phyloP scores from a whole-genome alignment of 2,888 invertebrate species.

The Gasteruption jaculator region DNA sequence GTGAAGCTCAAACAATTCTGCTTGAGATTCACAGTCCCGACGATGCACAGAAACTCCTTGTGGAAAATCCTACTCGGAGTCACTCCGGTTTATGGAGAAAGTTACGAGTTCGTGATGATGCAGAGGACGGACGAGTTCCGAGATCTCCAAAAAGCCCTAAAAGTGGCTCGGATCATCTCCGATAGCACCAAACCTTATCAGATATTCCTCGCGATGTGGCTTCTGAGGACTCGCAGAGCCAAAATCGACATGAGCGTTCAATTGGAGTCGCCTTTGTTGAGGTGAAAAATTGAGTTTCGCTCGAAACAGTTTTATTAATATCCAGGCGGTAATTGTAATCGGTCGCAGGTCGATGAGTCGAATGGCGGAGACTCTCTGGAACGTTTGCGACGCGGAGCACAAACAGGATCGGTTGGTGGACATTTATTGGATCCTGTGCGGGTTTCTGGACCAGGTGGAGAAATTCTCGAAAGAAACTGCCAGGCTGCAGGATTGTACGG shows the following conservation, averaged over 20 bases:
- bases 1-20: conserved; percentile 81
- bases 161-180: conserved; percentile 64
- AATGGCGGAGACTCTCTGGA: conserved; percentile 63
- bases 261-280: conserved; percentile 41
- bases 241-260: conserved; percentile 48
- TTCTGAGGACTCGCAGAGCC: conserved; percentile 69
- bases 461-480: conserved; percentile 64
- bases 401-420: conserved; percentile 56
- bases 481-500: conserved; percentile 65
- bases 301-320: conserved; percentile 2
- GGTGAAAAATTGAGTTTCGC: conserved; percentile 32
- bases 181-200: conserved; percentile 63
- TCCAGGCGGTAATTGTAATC: neutral
- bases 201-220: conserved; percentile 76
- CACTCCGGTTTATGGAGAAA: conserved; percentile 71
- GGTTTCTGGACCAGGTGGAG: conserved; percentile 67
- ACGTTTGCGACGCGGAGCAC: conserved; percentile 66
- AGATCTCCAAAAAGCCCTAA: conserved; percentile 68
- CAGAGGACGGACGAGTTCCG: conserved; percentile 73
- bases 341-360: conserved; percentile 42
- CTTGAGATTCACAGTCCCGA: conserved; percentile 77
- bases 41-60: conserved; percentile 71
- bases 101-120: conserved; percentile 69
- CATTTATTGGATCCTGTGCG: conserved; percentile 78
- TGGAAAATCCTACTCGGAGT: conserved; percentile 85